Evolutionary conservation across 2,888 invertebrate genomes (phyloP), one percentile per base, ranked within the genome.

Genomic region (Heliconius hortense): DNA sequence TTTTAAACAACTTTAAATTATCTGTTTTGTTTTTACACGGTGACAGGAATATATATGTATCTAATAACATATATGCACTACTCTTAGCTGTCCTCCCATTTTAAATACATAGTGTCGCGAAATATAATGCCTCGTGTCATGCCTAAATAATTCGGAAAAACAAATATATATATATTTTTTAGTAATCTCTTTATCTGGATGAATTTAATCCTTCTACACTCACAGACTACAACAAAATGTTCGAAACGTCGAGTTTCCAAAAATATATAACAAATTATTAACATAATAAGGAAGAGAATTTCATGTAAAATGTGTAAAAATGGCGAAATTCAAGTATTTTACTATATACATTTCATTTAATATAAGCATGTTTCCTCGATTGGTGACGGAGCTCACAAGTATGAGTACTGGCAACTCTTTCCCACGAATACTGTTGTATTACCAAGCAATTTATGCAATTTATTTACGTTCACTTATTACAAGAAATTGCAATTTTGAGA

Each of bases 401-500:
- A 53, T 7, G n/a, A 56, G 1, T 56, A n/a, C n/a, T 56, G 56
- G 18, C 56, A 56, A 18, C 56, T n/a, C 26, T 26, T 26, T 15
- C 10, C 26, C 24, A 13, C 72, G 5, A 24, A 18, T 53, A 43
- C 35, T 31, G 69, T 15, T 28, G 43, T 26, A 53, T 53, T 18
- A 68, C 28, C 4, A 70, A 35, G 15, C 8, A 28, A 28, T 28
- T 35, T 24, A 18, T 56, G 31, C 53, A 56, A 59, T 26, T 26
- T 48, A 31, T 56, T 53, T 53, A 59, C 28, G 13, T 70, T 53
- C 26, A 11, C 53, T 31, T 70, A 70, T 56, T 70, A 60, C 18
- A 70, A 13, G 35, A 24, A 70, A 59, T 70, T 39, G 70, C 59
- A 13, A 59, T 59, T 70, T 24, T 59, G 7, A 70, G 8, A 39